Percentiles rank a stretch among this genome's conserved stretches.
Evolutionary conservation across 2,888 invertebrate genomes (phyloP).

Genomic region (Dicyrtoma fusca): DNA sequence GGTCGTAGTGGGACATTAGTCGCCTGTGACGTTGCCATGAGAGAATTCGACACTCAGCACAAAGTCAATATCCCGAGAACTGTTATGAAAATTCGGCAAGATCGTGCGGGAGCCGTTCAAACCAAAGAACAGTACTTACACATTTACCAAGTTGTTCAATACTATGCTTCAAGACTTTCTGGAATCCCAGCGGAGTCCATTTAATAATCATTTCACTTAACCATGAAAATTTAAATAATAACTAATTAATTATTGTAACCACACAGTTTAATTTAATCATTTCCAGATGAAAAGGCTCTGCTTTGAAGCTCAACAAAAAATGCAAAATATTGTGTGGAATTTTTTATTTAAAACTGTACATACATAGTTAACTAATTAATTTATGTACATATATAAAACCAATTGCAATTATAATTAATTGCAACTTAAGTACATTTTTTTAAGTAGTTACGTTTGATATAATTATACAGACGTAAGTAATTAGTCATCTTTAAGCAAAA

Average conservation of each 20-base stretch:
- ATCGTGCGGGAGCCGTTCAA: slow-evolving; percentile 85
- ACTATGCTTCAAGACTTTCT: slow-evolving; percentile 42
- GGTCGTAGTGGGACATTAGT: slow-evolving; percentile 85
- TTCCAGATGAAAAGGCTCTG: neutral
- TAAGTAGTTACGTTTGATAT: too few relatives aligned
- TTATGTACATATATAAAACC: neutral
- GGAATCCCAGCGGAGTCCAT: slow-evolving; percentile 50
- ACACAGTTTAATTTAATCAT: neutral
- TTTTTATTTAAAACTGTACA: neutral
- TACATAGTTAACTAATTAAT: neutral
- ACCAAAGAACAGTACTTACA: slow-evolving; percentile 91
- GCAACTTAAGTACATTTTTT: too few relatives aligned
- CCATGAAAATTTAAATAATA: neutral
- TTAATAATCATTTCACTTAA: slow-evolving; percentile 16
- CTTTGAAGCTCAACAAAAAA: slow-evolving; percentile 10
- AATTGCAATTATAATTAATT: neutral
- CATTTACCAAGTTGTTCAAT: slow-evolving; percentile 76
- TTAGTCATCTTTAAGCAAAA: too few relatives aligned
- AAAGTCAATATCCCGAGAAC: slow-evolving; percentile 83
- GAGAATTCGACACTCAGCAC: slow-evolving; percentile 79
- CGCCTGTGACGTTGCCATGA: slow-evolving; percentile 83
- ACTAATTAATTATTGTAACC: neutral
- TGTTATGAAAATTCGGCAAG: slow-evolving; percentile 80
- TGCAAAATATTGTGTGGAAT: slow-evolving; percentile 9
- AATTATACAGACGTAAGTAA: too few relatives aligned